Base-by-base conservation (phyloP, 35 echinoderm and acorn worm species). In the Anneissia japonica region DNA sequence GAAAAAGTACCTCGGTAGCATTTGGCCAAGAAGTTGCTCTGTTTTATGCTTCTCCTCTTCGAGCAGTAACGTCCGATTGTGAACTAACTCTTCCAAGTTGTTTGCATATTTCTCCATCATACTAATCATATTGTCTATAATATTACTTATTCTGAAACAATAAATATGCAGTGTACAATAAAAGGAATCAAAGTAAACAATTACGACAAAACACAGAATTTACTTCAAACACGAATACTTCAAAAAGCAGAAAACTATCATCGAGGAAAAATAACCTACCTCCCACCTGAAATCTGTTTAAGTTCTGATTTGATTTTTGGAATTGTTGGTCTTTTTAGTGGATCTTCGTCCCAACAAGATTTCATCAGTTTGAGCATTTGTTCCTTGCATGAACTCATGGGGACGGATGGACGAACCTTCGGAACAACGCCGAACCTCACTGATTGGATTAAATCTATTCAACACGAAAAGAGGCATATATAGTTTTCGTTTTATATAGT, bases 371-470 rank as follows among this genome's bases (percentile, higher is more conserved):
- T 34, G 4, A 82, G 26, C 39, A 85, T 75, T 5, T 74, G 30
- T 0, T 46, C 31, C 13, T 76, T 43, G 74, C 87, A 93, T 9
- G 82, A 32, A 35, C 82, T 83, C 0, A 0, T 0, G 45, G 91
- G 91, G 6, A 93, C 64, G 16, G 74, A 21, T 13, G 91, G 91
- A 12, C 91, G 91, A 23, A 93, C 85, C 0, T 85, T 23, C 1
- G 91, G 91, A 1, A 84, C 75, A 4, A 75, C 45, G 7, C 82
- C 91, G 23, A 81, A 30, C 40, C 89, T 89, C 19, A 93, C 83
- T 0, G 86, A 82, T 6, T 88, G 45, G 17, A 93, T 80, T 19
- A 93, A 89, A 77, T 93, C 91, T 93, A 38, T 21, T n/a, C n/a
- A n/a, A n/a, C n/a, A n/a, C n/a, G n/a, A n/a, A n/a, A n/a, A n/a